A percentile compares a stretch with the other conserved stretches of the same genome.
Conservation (phyloP, 2,797 vertebrate genomes). For the Jordanella pulchra region DNA sequence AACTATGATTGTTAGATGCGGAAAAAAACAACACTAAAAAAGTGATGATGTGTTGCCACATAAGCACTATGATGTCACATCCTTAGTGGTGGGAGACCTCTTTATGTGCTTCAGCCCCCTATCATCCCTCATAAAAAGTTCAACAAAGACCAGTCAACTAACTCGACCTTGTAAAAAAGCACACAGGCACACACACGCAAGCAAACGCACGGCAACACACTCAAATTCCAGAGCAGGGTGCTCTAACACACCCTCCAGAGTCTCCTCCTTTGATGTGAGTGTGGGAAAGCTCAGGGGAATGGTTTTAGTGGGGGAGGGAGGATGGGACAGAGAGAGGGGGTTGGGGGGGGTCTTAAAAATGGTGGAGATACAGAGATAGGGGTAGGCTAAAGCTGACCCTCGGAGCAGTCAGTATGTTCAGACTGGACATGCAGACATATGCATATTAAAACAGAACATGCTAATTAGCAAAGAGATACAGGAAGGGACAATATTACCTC, state of each 20-base stretch:
- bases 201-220: constrained; percentile 62
- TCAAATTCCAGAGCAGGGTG: constrained; percentile 77
- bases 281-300: constrained; percentile 80
- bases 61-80: constrained; percentile 63
- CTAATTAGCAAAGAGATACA: constrained; percentile 58
- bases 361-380: background rate
- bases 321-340: background rate
- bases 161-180: constrained; percentile 73
- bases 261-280: constrained; percentile 78
- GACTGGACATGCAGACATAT: constrained; percentile 55
- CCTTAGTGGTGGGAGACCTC: constrained; percentile 41
- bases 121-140: constrained; percentile 71
- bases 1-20: background rate
- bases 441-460: constrained; percentile 37
- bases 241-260: constrained; percentile 74
- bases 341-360: background rate
- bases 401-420: constrained; percentile 68
- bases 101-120: constrained; percentile 47
- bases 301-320: constrained; percentile 59
- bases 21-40: background rate
- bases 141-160: constrained; percentile 73
- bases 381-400: constrained; percentile 39
- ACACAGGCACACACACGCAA: constrained; percentile 46
- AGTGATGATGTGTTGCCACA: constrained; percentile 18
- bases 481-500: constrained; percentile 17